Base-by-base conservation (phyloP, 2,888 invertebrate species). In the Villa cingulata region DNA sequence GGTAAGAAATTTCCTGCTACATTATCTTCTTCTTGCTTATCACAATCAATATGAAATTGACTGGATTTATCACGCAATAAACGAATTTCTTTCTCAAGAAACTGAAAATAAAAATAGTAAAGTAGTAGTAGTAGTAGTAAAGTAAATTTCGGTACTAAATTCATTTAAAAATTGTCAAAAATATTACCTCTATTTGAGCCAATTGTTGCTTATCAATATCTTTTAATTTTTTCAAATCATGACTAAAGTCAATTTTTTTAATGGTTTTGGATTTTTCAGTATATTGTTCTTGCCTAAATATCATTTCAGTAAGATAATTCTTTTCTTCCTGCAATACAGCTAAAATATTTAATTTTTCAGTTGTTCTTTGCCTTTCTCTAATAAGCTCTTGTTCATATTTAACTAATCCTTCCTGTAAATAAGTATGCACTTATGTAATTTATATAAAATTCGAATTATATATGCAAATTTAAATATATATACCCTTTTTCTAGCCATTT, bases 241-340 rank as follows among this genome's bases (percentile, higher is more conserved):
- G 54, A 16, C 48, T 43, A 16, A 49, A 44, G 39, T 51, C 49
- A 39, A 42, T 23, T 4, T 34, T 38, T 19, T 39, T 40, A 1
- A 19, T 17, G 23, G 9, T 17, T 16, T 18, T 32, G 18, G 29
- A 29, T 39, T 59, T 59, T 2, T 57, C 53, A 19, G 39, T 23
- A 12, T 46, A 16, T 32, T 58, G 59, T 3, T 56, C 51, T 57
- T 74, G 73, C 20, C 58, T 53, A 16, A 62, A 61, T 15, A 75
- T 54, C 6, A 72, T 48, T 40, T 67, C 67, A 3, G 60, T 57
- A n/a, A 78, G 57, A 45, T 72, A 68, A 4, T 67, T 63, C 53
- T 72, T 72, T 54, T 79, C 77, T 43, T 72, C 72, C 40, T 72
- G 72, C 27, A 80, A 61, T n/a, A 75, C 62, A 1, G 72, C 68